Conservation (phyloP, 2,113 vertebrate species). For the Lagopus muta region DNA sequence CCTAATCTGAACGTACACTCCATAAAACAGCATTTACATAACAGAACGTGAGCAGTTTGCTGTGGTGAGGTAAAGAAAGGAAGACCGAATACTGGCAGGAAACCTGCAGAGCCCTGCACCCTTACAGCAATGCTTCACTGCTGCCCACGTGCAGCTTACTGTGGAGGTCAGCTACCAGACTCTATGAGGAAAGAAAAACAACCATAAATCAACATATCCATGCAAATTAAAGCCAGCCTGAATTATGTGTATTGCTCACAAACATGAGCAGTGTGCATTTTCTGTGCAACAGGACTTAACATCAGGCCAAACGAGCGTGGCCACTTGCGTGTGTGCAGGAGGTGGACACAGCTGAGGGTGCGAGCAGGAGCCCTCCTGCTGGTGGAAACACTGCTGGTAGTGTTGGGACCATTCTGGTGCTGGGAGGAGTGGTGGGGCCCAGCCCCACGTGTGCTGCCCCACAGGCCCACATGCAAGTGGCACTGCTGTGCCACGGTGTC, state of each 20-base stretch:
- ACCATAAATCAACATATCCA: neutral
- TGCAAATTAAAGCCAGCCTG: neutral
- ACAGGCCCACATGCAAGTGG: neutral
- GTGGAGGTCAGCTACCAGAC: neutral
- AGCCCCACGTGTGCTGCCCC: neutral
- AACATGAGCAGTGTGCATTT: neutral
- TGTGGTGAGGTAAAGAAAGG: neutral
- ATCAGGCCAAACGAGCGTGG: fast-evolving
- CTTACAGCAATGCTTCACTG: neutral
- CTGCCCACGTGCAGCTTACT: neutral
- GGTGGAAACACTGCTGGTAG: fast-evolving
- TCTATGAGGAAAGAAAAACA: neutral
- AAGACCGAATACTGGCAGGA: neutral
- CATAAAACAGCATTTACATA: neutral
- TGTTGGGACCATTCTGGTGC: fast-evolving
- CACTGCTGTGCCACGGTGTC: neutral
- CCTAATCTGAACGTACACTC: neutral
- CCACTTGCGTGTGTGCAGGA: fast-evolving
- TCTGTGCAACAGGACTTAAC: neutral
- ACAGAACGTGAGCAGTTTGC: fast-evolving
- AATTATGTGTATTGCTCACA: neutral
- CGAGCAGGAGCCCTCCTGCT: neutral
- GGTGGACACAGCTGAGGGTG: neutral
- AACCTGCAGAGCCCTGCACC: neutral
- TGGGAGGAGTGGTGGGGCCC: fast-evolving